phyloP scores from a whole-genome alignment of 2,113 vertebrate species.

The Entosphenus tridentatus region DNA sequence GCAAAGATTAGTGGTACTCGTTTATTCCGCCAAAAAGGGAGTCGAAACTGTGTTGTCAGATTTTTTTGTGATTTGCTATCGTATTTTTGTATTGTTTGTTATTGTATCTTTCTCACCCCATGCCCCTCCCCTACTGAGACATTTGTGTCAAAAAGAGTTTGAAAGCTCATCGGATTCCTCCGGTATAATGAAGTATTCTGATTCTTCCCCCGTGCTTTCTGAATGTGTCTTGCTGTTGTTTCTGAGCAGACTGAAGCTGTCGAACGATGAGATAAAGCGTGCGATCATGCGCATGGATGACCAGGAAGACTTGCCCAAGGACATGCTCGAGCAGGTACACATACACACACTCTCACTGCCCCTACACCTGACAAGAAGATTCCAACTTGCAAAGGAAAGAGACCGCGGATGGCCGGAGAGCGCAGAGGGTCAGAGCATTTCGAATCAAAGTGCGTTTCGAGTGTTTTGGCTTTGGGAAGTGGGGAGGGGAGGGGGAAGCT shows the following conservation, averaged over 20 bases:
- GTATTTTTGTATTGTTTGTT: background rate
- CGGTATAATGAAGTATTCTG: background rate
- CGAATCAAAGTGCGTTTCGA: too few relatives aligned
- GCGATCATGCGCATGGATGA: slow-evolving; percentile 94
- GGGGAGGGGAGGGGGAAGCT: too few relatives aligned
- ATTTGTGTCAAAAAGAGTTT: background rate
- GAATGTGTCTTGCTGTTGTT: slow-evolving; percentile 7
- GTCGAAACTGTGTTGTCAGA: too few relatives aligned
- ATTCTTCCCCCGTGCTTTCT: background rate
- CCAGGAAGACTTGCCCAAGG: slow-evolving; percentile 91
- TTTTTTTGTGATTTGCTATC: too few relatives aligned
- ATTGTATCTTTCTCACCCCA: background rate
- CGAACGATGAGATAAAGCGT: slow-evolving; percentile 88
- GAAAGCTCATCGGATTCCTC: too few relatives aligned
- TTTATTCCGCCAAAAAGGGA: too few relatives aligned
- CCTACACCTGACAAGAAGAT: background rate
- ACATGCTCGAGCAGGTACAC: slow-evolving; percentile 89
- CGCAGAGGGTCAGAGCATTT: too few relatives aligned
- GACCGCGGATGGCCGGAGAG: too few relatives aligned
- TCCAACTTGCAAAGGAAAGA: too few relatives aligned
- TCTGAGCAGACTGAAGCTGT: slow-evolving; percentile 62
- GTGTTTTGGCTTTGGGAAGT: too few relatives aligned
- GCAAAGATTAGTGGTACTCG: too few relatives aligned
- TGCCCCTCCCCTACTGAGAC: background rate
- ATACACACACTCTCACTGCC: rapidly evolving